phyloP scores from a whole-genome alignment of 2,113 vertebrate species.

The Peucedramus taeniatus region DNA sequence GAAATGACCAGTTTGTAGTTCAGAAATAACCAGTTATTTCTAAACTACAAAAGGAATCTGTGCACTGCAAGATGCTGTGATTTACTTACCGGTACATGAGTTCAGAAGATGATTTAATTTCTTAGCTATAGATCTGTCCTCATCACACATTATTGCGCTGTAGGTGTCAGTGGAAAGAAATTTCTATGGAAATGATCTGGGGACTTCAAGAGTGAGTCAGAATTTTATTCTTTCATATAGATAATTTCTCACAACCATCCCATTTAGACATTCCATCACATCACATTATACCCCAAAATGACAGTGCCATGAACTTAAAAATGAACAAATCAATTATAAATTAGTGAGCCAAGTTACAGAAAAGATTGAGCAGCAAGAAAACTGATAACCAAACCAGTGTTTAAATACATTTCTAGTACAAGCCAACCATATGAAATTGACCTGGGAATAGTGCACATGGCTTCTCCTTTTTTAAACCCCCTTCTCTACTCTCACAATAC shows the following conservation, averaged over 20 bases:
- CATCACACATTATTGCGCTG: not conserved
- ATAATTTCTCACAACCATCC: conserved; percentile 49
- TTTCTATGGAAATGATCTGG: not conserved
- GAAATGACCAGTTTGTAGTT: no score
- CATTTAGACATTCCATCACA: conserved; percentile 14
- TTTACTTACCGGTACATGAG: not conserved
- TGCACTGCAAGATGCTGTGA: not conserved
- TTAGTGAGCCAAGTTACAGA: conserved; percentile 26
- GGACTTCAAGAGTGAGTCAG: not conserved
- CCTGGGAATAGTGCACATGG: not conserved
- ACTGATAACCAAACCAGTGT: conserved; percentile 1
- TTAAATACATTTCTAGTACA: conserved; percentile 19
- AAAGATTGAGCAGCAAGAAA: conserved; percentile 23
- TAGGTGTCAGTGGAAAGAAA: not conserved
- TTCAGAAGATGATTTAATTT: not conserved
- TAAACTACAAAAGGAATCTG: not conserved
- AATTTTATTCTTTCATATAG: conserved; percentile 57
- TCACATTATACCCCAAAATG: not conserved
- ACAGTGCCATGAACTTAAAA: conserved; percentile 4
- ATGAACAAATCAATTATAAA: conserved; percentile 33
- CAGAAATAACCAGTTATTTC: no score
- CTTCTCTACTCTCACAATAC: not conserved
- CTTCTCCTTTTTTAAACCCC: not conserved
- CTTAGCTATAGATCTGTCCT: not conserved
- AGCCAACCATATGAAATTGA: not conserved